Conservation (phyloP, 2,797 vertebrate genomes). For the Pseudochirops corinnae region DNA sequence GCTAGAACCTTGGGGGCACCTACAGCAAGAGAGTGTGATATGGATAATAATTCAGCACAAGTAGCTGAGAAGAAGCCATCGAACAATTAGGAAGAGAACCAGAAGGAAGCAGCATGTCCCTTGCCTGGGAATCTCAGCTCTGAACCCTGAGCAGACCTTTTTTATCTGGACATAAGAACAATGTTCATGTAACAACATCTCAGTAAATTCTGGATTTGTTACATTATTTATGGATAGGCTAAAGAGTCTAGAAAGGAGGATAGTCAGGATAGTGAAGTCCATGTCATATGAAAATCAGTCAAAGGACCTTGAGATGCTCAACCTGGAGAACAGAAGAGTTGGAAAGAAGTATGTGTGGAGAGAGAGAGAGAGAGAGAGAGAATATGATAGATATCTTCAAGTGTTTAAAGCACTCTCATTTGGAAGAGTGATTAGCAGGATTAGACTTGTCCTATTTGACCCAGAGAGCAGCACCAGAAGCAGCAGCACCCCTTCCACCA, state of each 20-base stretch:
- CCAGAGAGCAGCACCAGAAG: background rate
- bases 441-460: background rate
- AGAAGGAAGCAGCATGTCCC: background rate
- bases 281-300: background rate
- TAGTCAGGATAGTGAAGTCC: background rate
- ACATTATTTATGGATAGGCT: background rate
- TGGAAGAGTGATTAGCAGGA: background rate
- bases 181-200: background rate
- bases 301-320: background rate
- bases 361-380: background rate
- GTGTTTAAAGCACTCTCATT: background rate
- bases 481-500: background rate
- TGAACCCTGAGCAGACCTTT: too few species aligned
- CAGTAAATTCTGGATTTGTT: background rate
- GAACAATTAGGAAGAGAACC: background rate
- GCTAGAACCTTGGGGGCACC: background rate
- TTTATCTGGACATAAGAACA: background rate
- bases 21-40: background rate
- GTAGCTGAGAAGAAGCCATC: background rate
- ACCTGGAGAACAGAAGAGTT: background rate
- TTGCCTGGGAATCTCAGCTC: background rate
- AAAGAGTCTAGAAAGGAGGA: background rate
- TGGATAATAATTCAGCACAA: background rate
- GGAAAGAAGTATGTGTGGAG: background rate
- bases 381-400: background rate